Conservation (phyloP, 1,140 invertebrate genomes). For the Penaeus indicus region DNA sequence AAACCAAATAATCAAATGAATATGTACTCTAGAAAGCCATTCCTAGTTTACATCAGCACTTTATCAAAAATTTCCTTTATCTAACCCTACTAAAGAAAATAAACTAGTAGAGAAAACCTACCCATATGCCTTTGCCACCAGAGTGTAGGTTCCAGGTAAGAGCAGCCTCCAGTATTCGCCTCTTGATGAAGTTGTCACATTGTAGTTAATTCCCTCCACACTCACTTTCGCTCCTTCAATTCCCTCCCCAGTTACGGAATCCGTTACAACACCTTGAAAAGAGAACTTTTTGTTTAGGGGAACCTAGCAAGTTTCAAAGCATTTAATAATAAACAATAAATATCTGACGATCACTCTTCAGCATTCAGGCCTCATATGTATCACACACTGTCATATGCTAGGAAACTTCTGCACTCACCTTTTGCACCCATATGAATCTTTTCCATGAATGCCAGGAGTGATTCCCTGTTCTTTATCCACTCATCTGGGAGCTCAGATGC, state of each 20-base stretch:
- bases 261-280: constrained; percentile 74
- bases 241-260: constrained; percentile 73
- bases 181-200: constrained; percentile 77
- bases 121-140: constrained; percentile 82
- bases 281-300: constrained; percentile 59
- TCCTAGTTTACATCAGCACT: no score
- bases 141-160: constrained; percentile 83
- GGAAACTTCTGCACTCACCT: constrained; percentile 71
- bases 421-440: constrained; percentile 87
- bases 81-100: neutral
- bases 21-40: no score
- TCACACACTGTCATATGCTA: no score
- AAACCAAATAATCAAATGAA: no score
- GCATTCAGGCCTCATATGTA: no score
- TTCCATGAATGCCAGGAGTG: constrained; percentile 88
- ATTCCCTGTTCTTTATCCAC: constrained; percentile 91
- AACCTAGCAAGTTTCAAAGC: neutral
- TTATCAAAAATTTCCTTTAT: no score
- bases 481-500: constrained; percentile 79
- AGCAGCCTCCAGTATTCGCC: constrained; percentile 92
- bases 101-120: constrained; percentile 70
- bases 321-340: no score
- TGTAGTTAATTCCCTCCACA: constrained; percentile 80
- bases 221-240: constrained; percentile 79
- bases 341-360: no score